These are phyloP conservation scores for Xylocopa sonorina DNA, from an alignment of 1,140 invertebrate genomes.

Conservation along the genomic window DNA sequence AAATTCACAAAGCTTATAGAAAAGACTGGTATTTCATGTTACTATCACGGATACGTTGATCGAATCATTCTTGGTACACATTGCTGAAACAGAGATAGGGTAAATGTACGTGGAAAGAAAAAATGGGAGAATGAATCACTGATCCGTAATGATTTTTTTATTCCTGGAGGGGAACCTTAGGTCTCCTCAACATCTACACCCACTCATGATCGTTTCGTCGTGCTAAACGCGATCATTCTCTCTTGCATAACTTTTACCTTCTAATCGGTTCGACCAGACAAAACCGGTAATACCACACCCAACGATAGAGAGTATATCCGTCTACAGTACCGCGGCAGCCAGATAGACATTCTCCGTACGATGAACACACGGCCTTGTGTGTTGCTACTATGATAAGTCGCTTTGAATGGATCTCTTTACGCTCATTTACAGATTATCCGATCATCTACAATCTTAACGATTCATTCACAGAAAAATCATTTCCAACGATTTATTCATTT, in stretches of 20 bases:
- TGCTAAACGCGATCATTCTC: slow-evolving; percentile 56
- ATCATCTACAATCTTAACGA: slow-evolving; percentile 16
- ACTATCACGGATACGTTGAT: not conserved
- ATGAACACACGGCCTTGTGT: slow-evolving; percentile 59
- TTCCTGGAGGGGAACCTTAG: not conserved
- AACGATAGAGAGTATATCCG: slow-evolving; percentile 50
- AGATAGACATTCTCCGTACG: slow-evolving; percentile 35
- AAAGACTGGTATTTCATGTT: not conserved
- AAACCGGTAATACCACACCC: slow-evolving; percentile 75
- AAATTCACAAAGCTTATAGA: too few species aligned
- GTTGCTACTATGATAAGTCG: slow-evolving; percentile 59
- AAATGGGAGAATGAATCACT: slow-evolving; percentile 40
- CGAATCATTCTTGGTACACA: not conserved
- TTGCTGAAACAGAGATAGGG: not conserved
- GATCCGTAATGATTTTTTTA: not conserved
- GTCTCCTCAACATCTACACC: slow-evolving; percentile 45
- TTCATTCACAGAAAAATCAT: not conserved
- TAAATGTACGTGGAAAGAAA: not conserved
- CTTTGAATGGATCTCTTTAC: slow-evolving; percentile 49
- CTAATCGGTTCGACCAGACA: slow-evolving; percentile 66
- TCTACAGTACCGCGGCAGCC: slow-evolving; percentile 6
- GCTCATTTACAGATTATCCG: slow-evolving; percentile 30
- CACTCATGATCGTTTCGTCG: slow-evolving; percentile 35
- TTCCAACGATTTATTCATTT: not conserved
- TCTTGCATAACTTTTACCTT: slow-evolving; percentile 68